phyloP scores from a whole-genome alignment of 2,113 vertebrate genomes.

The Cyprinodon variegatus region DNA sequence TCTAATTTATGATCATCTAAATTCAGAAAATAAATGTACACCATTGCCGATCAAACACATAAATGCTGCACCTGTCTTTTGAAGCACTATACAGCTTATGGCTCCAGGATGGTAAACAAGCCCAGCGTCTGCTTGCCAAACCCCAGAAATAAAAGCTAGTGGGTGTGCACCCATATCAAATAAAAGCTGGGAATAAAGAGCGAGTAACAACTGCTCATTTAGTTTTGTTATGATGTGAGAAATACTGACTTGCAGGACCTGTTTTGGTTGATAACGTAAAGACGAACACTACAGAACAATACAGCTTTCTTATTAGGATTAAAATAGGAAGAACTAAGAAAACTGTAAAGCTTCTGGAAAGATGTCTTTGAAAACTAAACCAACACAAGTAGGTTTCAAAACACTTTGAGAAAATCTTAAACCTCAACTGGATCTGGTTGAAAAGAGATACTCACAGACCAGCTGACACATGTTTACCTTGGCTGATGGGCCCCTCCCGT shows the following conservation, averaged over 20 bases:
- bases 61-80: neutral
- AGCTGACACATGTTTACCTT: slow-evolving; percentile 19
- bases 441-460: neutral
- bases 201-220: neutral
- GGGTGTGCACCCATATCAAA: slow-evolving; percentile 12
- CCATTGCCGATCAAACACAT: neutral
- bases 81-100: neutral
- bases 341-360: neutral
- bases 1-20: neutral
- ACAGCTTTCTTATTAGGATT: neutral
- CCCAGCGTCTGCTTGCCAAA: slow-evolving; percentile 3
- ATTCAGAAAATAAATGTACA: slow-evolving; percentile 1
- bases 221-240: slow-evolving; percentile 2
- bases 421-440: neutral
- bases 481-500: slow-evolving; percentile 4
- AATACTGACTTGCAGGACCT: slow-evolving; percentile 6
- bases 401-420: neutral
- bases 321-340: neutral
- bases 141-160: slow-evolving; percentile 35
- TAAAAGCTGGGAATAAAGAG: slow-evolving; percentile 9
- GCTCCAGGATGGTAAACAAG: slow-evolving; percentile 1
- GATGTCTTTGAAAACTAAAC: neutral
- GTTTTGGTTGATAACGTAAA: slow-evolving; percentile 13
- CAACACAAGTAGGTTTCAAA: neutral
- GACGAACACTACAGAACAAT: neutral